phyloP scores from a whole-genome alignment of 2,888 invertebrate species.

The Eristalis arbustorum region DNA sequence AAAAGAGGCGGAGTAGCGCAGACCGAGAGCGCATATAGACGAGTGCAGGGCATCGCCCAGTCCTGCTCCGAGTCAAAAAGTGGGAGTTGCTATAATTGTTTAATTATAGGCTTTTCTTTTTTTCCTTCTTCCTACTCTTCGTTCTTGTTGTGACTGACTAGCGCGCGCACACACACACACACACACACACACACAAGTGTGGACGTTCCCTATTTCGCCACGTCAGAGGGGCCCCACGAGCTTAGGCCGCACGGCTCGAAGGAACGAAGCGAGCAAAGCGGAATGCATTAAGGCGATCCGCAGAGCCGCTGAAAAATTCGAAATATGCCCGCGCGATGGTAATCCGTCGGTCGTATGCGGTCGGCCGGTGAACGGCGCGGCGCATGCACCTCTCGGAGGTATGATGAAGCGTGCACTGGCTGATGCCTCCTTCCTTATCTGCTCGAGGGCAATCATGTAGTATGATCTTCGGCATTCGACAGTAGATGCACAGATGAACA shows the following conservation, averaged over 20 bases:
- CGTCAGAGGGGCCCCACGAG: slow-evolving; percentile 22
- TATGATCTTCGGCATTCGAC: slow-evolving; percentile 74
- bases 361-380: neutral
- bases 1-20: slow-evolving; percentile 80
- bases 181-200: no score
- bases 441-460: slow-evolving; percentile 78
- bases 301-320: slow-evolving; percentile 55
- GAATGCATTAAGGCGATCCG: slow-evolving; percentile 47
- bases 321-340: slow-evolving; percentile 57
- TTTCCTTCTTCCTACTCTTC: slow-evolving; percentile 71
- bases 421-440: slow-evolving; percentile 74
- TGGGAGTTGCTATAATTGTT: slow-evolving; percentile 81
- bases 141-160: neutral
- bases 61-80: slow-evolving; percentile 78
- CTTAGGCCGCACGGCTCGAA: neutral
- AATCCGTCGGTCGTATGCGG: neutral
- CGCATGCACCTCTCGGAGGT: slow-evolving; percentile 60
- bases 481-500: slow-evolving; percentile 61
- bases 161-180: no score
- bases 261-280: neutral
- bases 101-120: slow-evolving; percentile 80
- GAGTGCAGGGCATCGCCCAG: slow-evolving; percentile 76
- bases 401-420: slow-evolving; percentile 75
- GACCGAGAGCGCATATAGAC: slow-evolving; percentile 71
- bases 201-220: slow-evolving; percentile 50